A percentile compares a stretch with the other conserved stretches of the same genome.
Evolutionary conservation across 1,140 invertebrate genomes (phyloP).

Genomic region (Drosophila oshimai): DNA sequence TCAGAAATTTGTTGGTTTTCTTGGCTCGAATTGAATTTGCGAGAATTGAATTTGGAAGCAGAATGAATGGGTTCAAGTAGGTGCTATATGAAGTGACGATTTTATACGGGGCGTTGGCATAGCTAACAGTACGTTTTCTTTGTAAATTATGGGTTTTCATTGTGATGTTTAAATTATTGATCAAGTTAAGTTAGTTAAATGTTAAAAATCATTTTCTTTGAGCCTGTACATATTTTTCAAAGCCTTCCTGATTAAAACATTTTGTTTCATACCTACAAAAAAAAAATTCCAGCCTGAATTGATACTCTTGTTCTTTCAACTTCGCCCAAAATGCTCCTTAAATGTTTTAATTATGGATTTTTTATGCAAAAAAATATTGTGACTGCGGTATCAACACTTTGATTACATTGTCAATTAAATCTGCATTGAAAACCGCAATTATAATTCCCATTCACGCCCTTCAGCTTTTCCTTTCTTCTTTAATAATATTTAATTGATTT

Average conservation of each 20-base stretch:
- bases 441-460: constrained; percentile 8
- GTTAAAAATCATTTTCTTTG: no score
- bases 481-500: constrained; percentile 65
- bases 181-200: not conserved
- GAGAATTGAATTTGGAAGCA: constrained; percentile 31
- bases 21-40: constrained; percentile 34
- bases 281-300: no score
- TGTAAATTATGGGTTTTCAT: not conserved
- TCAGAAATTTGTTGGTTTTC: constrained; percentile 33
- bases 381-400: constrained; percentile 12
- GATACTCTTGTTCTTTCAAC: no score
- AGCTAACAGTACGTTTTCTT: not conserved
- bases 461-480: constrained; percentile 13
- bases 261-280: no score
- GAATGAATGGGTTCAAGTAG: constrained; percentile 31
- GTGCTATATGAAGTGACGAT: constrained; percentile 25
- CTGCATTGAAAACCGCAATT: constrained; percentile 39
- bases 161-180: not conserved
- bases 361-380: constrained; percentile 1
- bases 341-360: not conserved
- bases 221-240: no score
- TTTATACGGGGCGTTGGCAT: not conserved
- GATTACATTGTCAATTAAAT: constrained; percentile 43
- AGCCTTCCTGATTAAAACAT: no score
- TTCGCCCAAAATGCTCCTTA: no score